phyloP scores from a whole-genome alignment of 2,113 vertebrate species.

The Bostrychus sinensis region DNA sequence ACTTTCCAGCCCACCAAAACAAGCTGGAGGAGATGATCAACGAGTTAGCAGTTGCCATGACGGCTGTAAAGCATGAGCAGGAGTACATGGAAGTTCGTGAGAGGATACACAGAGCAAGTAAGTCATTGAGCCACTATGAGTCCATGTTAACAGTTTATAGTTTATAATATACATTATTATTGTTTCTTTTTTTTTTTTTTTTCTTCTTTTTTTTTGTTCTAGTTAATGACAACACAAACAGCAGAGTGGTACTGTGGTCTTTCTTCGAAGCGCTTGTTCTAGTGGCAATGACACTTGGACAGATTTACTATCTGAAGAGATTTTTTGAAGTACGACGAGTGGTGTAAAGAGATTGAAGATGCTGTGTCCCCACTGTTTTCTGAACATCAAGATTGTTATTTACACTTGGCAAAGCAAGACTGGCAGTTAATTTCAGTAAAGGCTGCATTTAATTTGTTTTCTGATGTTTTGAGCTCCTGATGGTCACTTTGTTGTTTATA shows the following conservation, averaged over 20 bases:
- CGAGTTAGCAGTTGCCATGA: conserved; percentile 96
- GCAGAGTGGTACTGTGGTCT: conserved; percentile 99
- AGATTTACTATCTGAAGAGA: conserved; percentile 99
- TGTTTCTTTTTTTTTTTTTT: conserved; percentile 19
- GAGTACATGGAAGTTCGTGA: conserved; percentile 99
- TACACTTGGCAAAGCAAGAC: conserved; percentile 63
- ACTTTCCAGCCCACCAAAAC: conserved; percentile 92
- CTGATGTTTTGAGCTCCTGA: conserved; percentile 44
- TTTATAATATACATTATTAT: neutral
- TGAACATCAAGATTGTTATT: conserved; percentile 75
- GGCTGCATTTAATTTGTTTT: conserved; percentile 44
- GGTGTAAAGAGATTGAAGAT: conserved; percentile 80
- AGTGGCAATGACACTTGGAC: conserved; percentile 99
- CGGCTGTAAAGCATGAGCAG: conserved; percentile 97
- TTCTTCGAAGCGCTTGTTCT: conserved; percentile 99
- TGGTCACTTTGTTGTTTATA: conserved; percentile 45
- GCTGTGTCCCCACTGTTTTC: conserved; percentile 72
- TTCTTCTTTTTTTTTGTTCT: conserved; percentile 44
- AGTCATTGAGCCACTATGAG: conserved; percentile 26
- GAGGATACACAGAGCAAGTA: conserved; percentile 98
- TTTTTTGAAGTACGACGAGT: conserved; percentile 99
- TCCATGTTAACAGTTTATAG: fast-evolving
- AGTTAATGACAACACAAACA: conserved; percentile 99
- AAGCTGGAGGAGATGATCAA: conserved; percentile 99
- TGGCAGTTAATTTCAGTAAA: conserved; percentile 59